Base-by-base conservation (phyloP, 1,140 invertebrate genomes). In the Thrips palmi region DNA sequence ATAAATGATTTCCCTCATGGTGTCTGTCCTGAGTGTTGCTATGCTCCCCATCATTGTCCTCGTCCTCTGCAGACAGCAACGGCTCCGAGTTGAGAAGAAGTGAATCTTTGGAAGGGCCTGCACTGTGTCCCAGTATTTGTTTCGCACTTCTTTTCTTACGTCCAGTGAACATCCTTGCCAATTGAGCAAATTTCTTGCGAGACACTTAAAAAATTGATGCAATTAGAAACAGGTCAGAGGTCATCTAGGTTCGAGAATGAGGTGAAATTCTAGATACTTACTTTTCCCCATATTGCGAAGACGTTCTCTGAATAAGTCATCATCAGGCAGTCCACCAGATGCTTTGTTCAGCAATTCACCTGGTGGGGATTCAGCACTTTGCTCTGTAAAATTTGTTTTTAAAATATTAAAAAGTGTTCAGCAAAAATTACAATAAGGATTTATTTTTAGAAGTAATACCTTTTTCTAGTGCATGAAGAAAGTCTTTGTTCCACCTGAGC, bases 241-340 rank as follows among this genome's bases (percentile, higher is more conserved):
- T 27, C 25, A 27, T 7, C n/a, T 27, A 8, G n/a, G n/a, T 27
- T 21, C 17, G 5, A 21, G 27, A 33, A 35, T 20, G 19, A 52
- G 51, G 4, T 21, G 18, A 40, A 6, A 31, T 38, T 23, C 4
- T 31, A 44, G 22, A 34, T n/a, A 37, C 46, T 47, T 52, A 79
- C 77, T 58, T 71, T 85, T 84, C 17, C 84, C 82, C 83, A 87
- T 88, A 57, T 86, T 80, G 58, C 73, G 77, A 17, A 88, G 57
- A 51, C 79, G 71, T 58, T 85, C 79, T 54, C 75, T 74, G 47
- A 86, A 83, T 12, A 73, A 69, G 28, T 84, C 80, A 40, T 71
- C 68, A 38, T 82, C 77, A 6, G 34, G 11, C 7, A 27, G 14
- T 33, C 43, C 49, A 33, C 49, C 52, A 2, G 55, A 54, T 45